Evolutionary conservation across 2,113 vertebrate species (phyloP).

Genomic region (Podarcis cretensis): DNA sequence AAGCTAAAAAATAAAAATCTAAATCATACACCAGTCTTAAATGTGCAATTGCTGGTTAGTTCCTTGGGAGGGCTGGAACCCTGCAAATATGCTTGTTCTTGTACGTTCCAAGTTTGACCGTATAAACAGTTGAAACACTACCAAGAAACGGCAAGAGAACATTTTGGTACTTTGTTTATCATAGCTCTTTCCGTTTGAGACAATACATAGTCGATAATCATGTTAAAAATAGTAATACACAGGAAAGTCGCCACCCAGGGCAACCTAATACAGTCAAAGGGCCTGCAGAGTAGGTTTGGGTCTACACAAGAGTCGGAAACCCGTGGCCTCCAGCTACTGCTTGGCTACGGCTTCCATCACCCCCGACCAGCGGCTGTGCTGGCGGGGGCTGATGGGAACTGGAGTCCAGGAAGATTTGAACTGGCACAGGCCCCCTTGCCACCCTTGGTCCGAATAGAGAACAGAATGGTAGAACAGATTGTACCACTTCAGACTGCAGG

Average conservation of each 20-base stretch:
- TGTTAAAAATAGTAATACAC: not conserved
- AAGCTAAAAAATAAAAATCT: not conserved
- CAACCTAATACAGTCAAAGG: not conserved
- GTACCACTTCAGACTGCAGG: not conserved
- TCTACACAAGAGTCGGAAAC: too few species aligned
- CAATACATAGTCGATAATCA: not conserved
- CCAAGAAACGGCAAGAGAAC: not conserved
- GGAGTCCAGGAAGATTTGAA: not conserved
- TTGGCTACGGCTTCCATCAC: not conserved
- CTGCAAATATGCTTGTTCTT: not conserved
- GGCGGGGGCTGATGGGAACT: not conserved
- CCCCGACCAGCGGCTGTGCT: not conserved
- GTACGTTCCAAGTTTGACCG: not conserved
- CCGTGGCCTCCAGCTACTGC: too few species aligned
- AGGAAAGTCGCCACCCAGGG: not conserved
- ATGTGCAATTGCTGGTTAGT: not conserved
- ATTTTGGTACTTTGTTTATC: conserved; percentile 4
- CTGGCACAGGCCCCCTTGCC: not conserved
- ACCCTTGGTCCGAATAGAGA: not conserved
- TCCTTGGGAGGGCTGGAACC: not conserved
- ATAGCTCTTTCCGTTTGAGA: not conserved
- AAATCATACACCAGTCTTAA: too few species aligned
- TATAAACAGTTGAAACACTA: not conserved
- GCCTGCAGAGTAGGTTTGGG: not conserved
- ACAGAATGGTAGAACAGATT: not conserved